A percentile compares a stretch with the other conserved stretches of the same genome.
phyloP scores from a whole-genome alignment of 1,140 invertebrate genomes.

The Cyclargus thomasi region DNA sequence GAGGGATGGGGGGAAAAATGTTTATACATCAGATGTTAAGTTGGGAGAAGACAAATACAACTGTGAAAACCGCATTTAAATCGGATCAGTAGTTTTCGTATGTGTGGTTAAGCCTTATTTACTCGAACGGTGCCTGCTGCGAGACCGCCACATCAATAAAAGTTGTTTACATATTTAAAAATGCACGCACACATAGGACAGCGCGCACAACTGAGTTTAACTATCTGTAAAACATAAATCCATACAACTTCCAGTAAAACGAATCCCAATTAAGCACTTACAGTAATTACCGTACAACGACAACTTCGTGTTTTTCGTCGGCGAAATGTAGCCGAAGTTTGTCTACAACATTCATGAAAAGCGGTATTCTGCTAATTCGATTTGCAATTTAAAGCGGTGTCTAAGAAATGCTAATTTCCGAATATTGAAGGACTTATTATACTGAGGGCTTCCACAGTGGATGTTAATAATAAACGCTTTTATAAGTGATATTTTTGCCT shows the following conservation, averaged over 20 bases:
- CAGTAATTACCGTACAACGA: constrained; percentile 14
- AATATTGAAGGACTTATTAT: constrained; percentile 18
- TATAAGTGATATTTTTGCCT: too few species aligned
- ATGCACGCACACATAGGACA: too few species aligned
- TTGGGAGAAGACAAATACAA: too few species aligned
- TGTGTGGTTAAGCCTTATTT: too few species aligned
- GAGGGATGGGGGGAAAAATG: too few species aligned
- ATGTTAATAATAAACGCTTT: background rate
- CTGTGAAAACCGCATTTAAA: too few species aligned
- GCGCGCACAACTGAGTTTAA: too few species aligned
- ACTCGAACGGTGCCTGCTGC: too few species aligned
- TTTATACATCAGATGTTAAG: too few species aligned
- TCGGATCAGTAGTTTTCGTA: too few species aligned
- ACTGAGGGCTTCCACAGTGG: background rate
- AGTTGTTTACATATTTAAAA: too few species aligned
- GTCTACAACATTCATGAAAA: constrained; percentile 22
- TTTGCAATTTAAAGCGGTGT: constrained; percentile 21
- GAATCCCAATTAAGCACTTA: constrained; percentile 4
- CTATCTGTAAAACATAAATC: background rate
- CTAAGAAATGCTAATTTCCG: constrained; percentile 20
- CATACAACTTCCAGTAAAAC: background rate
- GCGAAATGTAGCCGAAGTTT: constrained; percentile 16
- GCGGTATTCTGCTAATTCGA: constrained; percentile 22
- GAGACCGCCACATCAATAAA: too few species aligned
- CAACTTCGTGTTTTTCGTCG: constrained; percentile 18